These are phyloP conservation scores for Pristionchus japonicus DNA, from an alignment of 2,888 invertebrate species.

Conservation along the genomic window DNA sequence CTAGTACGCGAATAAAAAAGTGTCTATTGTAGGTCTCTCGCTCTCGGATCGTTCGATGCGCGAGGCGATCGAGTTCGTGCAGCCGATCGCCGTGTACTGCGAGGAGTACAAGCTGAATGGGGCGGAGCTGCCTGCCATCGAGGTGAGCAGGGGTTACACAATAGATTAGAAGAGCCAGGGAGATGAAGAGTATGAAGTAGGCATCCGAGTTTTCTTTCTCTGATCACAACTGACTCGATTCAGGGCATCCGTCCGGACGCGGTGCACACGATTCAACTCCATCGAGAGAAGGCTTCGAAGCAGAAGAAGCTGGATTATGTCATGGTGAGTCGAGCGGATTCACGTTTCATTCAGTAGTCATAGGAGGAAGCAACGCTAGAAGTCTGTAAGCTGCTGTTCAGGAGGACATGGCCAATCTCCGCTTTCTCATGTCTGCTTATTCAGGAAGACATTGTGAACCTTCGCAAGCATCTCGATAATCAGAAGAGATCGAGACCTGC, in stretches of 20 bases:
- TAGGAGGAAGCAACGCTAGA: neutral
- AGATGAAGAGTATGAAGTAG: too few relatives aligned
- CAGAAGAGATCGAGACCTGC: slow-evolving; percentile 14
- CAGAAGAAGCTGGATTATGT: slow-evolving; percentile 21
- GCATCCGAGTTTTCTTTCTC: too few relatives aligned
- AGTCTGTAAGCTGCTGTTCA: neutral
- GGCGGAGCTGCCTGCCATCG: slow-evolving; percentile 45
- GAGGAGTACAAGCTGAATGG: slow-evolving; percentile 18
- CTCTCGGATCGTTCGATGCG: slow-evolving; percentile 35
- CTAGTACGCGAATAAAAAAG: too few relatives aligned
- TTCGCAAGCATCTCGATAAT: neutral
- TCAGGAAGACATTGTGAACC: neutral
- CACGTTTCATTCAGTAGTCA: neutral
- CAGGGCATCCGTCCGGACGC: slow-evolving; percentile 50
- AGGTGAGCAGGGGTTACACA: too few relatives aligned
- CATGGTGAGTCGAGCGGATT: slow-evolving; percentile 51
- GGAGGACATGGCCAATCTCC: neutral
- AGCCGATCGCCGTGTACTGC: slow-evolving; percentile 58
- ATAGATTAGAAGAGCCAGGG: too few relatives aligned
- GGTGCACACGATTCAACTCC: slow-evolving; percentile 56
- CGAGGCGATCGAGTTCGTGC: slow-evolving; percentile 59
- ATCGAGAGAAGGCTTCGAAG: slow-evolving; percentile 31
- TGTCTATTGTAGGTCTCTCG: slow-evolving; percentile 24
- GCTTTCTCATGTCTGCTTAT: neutral
- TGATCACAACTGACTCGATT: too few relatives aligned